phyloP scores from a whole-genome alignment of 2,113 vertebrate species.

The Oncorhynchus mykiss region DNA sequence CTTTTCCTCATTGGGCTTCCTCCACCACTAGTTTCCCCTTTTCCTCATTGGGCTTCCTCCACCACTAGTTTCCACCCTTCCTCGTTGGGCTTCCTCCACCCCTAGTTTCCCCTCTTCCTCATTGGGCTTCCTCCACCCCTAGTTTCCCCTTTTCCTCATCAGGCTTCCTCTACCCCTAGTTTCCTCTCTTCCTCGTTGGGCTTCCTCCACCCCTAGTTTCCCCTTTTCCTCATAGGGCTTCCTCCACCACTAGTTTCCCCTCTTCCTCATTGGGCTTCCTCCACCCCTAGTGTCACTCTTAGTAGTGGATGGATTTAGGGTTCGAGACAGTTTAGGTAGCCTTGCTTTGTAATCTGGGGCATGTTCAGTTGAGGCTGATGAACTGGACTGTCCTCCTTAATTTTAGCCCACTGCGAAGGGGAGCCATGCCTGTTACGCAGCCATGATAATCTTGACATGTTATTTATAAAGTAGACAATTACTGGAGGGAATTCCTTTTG shows the following conservation, averaged over 20 bases:
- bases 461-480: background rate
- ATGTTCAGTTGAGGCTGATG: slow-evolving; percentile 22
- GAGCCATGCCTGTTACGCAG: background rate
- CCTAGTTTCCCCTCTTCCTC: background rate
- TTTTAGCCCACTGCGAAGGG: background rate
- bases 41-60: too few relatives aligned
- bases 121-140: background rate
- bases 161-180: slow-evolving; percentile 21
- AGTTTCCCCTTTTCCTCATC: too few relatives aligned
- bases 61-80: too few relatives aligned
- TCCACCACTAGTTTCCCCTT: too few relatives aligned
- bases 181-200: background rate
- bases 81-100: too few relatives aligned
- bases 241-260: background rate
- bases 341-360: slow-evolving; percentile 16
- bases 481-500: background rate
- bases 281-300: too few relatives aligned
- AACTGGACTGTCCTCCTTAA: background rate
- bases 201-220: background rate
- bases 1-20: too few relatives aligned
- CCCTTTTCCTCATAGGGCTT: background rate
- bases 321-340: too few relatives aligned
- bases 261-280: too few relatives aligned
- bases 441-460: background rate
- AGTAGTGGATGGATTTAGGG: too few relatives aligned